Evolutionary conservation across 2,113 vertebrate genomes (phyloP).

Genomic region (Aplodontia rufa): DNA sequence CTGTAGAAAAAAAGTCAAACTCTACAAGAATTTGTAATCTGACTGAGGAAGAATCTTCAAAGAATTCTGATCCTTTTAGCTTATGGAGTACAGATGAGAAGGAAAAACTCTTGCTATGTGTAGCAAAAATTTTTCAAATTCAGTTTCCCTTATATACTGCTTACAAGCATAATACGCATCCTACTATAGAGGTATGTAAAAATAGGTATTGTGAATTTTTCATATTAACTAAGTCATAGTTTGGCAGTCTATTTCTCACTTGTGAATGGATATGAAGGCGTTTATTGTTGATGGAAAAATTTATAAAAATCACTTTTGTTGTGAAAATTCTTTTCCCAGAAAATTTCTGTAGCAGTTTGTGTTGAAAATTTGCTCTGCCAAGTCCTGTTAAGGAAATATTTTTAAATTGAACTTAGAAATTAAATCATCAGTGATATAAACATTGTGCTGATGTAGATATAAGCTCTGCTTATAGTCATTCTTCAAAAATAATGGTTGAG

Average conservation of each 20-base stretch:
- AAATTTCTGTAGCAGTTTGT: not conserved
- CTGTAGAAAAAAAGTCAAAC: conserved; percentile 83
- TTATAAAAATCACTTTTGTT: not conserved
- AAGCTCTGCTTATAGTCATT: not conserved
- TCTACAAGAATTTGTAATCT: conserved; percentile 82
- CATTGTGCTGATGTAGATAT: not conserved
- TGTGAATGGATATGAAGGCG: conserved; percentile 26
- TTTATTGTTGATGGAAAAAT: not conserved
- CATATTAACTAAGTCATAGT: not conserved
- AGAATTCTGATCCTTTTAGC: conserved; percentile 88
- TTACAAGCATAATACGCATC: conserved; percentile 99
- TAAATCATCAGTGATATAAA: not conserved
- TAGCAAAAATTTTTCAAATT: conserved; percentile 99
- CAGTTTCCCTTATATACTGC: conserved; percentile 99
- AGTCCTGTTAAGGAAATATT: conserved; percentile 10
- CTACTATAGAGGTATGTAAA: conserved; percentile 96
- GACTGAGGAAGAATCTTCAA: conserved; percentile 82
- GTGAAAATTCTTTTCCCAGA: not conserved
- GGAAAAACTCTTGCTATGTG: conserved; percentile 97
- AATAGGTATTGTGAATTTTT: conserved; percentile 46
- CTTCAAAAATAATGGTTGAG: not conserved
- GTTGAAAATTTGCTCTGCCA: not conserved
- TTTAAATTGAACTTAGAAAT: conserved; percentile 38
- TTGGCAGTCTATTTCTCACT: conserved; percentile 6
- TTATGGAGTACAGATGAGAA: conserved; percentile 98